Conservation (phyloP, 2,888 invertebrate genomes). For the Trachelus tabidus region DNA sequence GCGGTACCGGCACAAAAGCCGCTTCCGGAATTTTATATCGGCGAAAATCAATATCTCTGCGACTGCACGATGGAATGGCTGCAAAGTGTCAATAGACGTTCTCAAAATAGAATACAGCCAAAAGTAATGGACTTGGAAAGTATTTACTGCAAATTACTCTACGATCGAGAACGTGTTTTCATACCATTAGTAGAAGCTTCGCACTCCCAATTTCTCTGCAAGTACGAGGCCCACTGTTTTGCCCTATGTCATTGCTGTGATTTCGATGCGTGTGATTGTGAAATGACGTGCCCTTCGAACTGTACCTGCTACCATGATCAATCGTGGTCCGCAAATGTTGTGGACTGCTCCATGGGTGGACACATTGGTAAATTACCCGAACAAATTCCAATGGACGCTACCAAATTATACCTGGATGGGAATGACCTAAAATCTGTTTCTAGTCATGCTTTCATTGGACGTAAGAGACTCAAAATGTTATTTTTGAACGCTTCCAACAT, state of each 20-base stretch:
- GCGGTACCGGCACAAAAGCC: slow-evolving; percentile 78
- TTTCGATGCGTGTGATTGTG: slow-evolving; percentile 92
- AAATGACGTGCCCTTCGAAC: slow-evolving; percentile 89
- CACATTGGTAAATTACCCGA: slow-evolving; percentile 79
- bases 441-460: slow-evolving; percentile 87
- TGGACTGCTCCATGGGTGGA: slow-evolving; percentile 81
- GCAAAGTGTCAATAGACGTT: slow-evolving; percentile 80
- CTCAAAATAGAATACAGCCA: slow-evolving; percentile 82
- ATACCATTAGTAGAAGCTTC: slow-evolving; percentile 83
- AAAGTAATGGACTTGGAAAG: slow-evolving; percentile 85
- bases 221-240: slow-evolving; percentile 87
- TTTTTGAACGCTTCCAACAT: slow-evolving; percentile 84
- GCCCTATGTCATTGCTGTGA: slow-evolving; percentile 91
- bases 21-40: slow-evolving; percentile 85
- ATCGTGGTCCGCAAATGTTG: slow-evolving; percentile 87
- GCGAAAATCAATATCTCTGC: slow-evolving; percentile 87
- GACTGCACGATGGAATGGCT: slow-evolving; percentile 94
- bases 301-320: slow-evolving; percentile 92
- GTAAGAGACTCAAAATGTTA: slow-evolving; percentile 80
- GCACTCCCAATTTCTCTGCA: slow-evolving; percentile 85
- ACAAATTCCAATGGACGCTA: slow-evolving; percentile 90
- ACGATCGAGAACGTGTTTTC: slow-evolving; percentile 79
- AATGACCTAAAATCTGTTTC: slow-evolving; percentile 81
- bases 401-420: slow-evolving; percentile 87
- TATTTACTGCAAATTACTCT: slow-evolving; percentile 83